Evolutionary conservation across 2,888 invertebrate species (phyloP).

Genomic region (Nomada ferruginata): DNA sequence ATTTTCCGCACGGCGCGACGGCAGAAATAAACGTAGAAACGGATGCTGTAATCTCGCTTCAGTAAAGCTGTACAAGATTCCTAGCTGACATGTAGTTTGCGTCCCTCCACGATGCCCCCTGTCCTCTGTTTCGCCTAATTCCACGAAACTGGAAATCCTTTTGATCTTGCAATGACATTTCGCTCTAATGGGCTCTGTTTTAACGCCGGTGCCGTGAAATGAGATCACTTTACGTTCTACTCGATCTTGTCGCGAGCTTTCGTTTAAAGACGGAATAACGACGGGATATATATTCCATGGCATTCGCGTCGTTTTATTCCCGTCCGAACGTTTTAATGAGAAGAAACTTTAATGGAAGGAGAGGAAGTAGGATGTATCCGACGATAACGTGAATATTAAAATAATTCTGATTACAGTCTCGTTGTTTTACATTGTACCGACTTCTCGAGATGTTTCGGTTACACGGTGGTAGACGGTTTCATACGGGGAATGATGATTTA

Average conservation of each 20-base stretch:
- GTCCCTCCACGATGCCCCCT: neutral
- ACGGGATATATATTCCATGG: neutral
- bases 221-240: conserved; percentile 11
- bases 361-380: too few species aligned
- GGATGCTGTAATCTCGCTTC: conserved; percentile 56
- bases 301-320: neutral
- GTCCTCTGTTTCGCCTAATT: conserved; percentile 18
- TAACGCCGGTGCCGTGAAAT: conserved; percentile 14
- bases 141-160: conserved; percentile 27
- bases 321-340: neutral
- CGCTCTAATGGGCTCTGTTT: conserved; percentile 16
- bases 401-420: neutral
- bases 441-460: neutral
- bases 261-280: neutral
- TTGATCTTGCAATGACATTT: conserved; percentile 39
- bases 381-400: conserved; percentile 2
- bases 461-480: neutral
- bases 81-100: conserved; percentile 24
- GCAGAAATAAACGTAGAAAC: conserved; percentile 48
- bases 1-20: conserved; percentile 50
- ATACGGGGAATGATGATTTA: neutral
- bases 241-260: neutral
- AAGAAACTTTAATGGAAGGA: neutral
- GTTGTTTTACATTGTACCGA: neutral
- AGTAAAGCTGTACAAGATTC: conserved; percentile 48